phyloP scores from a whole-genome alignment of 2,888 invertebrate genomes.

The Eulithis testata region DNA sequence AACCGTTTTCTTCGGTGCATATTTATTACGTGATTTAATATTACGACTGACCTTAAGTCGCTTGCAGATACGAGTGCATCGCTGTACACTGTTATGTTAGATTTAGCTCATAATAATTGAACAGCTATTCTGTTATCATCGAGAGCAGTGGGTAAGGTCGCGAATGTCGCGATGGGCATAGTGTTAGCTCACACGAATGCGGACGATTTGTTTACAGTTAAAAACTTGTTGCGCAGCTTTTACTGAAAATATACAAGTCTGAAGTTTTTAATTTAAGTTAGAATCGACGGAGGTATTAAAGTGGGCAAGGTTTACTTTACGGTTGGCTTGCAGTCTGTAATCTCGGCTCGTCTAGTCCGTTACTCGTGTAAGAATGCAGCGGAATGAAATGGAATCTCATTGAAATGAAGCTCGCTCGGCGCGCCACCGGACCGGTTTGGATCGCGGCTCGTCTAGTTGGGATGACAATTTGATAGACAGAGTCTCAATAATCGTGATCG shows the following conservation, averaged over 20 bases:
- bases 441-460: constrained; percentile 66
- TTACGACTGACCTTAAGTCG: constrained; percentile 41
- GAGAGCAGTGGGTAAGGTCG: constrained; percentile 58
- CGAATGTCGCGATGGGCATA: constrained; percentile 48
- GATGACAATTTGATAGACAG: constrained; percentile 77
- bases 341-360: constrained; percentile 71
- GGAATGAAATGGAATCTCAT: constrained; percentile 83
- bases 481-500: constrained; percentile 61
- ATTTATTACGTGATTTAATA: constrained; percentile 35
- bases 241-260: constrained; percentile 46
- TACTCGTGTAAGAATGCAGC: constrained; percentile 80
- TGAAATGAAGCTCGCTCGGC: constrained; percentile 72
- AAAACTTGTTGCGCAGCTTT: constrained; percentile 53
- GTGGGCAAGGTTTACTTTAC: constrained; percentile 50
- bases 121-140: constrained; percentile 52
- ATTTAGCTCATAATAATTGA: constrained; percentile 38
- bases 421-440: constrained; percentile 73
- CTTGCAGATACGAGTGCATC: constrained; percentile 43
- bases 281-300: constrained; percentile 37
- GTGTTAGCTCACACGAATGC: constrained; percentile 41
- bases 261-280: constrained; percentile 44
- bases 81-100: constrained; percentile 49
- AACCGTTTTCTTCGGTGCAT: constrained; percentile 20
- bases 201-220: constrained; percentile 50
- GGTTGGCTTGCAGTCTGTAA: constrained; percentile 48